These are phyloP conservation scores for Chionomys nivalis DNA, from an alignment of 2,113 vertebrate species.

Conservation along the genomic window DNA sequence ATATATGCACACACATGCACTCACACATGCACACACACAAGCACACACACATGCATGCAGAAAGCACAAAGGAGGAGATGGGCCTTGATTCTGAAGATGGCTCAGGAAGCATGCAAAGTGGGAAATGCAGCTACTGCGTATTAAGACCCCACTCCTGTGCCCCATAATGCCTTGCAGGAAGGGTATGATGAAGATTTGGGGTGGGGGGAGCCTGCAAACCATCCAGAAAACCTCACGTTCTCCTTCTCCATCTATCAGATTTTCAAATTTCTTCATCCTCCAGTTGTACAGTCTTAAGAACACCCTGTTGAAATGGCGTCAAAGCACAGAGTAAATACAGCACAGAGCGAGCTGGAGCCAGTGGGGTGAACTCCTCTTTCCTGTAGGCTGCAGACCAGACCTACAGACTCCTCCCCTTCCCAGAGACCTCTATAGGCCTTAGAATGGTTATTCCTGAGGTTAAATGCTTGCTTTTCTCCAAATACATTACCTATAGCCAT, in stretches of 20 bases:
- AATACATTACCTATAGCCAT: background rate
- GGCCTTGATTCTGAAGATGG: rapidly evolving
- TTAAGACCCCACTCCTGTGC: rapidly evolving
- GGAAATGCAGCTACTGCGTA: rapidly evolving
- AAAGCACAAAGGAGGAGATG: too few species aligned
- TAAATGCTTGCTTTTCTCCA: background rate
- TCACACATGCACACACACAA: background rate
- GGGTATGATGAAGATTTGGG: rapidly evolving
- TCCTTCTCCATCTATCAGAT: too few species aligned
- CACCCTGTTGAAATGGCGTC: background rate
- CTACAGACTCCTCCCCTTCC: background rate
- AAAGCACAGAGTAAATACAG: too few species aligned
- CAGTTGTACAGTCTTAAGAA: background rate
- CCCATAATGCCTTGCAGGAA: background rate
- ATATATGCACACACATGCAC: rapidly evolving
- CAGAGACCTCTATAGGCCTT: background rate
- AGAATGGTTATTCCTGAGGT: background rate
- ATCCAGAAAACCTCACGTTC: background rate
- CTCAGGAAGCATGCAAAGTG: background rate
- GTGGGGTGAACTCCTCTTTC: background rate
- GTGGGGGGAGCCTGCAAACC: rapidly evolving
- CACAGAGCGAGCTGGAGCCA: background rate
- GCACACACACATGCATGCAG: too few species aligned
- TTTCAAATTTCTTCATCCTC: background rate
- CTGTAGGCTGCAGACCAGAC: background rate